Evolutionary conservation across 2,797 vertebrate species (phyloP), one percentile per base, ranked within the genome.

Genomic region (Enteromius anoplus): DNA sequence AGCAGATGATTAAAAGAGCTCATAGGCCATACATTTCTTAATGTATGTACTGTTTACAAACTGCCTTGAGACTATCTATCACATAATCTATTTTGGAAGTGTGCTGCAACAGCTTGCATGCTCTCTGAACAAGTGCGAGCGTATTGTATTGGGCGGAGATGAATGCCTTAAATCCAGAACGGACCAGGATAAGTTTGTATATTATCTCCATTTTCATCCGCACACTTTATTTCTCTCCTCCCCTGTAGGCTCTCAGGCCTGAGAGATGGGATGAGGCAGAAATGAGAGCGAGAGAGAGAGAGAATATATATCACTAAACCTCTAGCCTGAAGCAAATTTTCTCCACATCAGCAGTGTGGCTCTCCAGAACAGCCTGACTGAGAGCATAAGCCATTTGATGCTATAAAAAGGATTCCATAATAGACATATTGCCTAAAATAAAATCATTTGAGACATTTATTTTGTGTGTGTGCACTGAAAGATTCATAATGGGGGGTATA

Each of bases 101-200:
- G 84, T n/a, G n/a, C 75, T 77, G 81, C 81, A 76, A 73, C 71
- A 83, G 71, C 84, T 86, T 82, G 69, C 64, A 66, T 69, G 82
- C 83, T 85, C 84, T 85, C 83, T 23, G 79, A 85, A 71, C 78
- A 81, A 80, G 78, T 26, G 42, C 76, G 64, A 79, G 81, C 53
- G 64, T 84, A 86, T 87, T 87, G 85, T 82, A 88, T 84, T 60
- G 79, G 81, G 71, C 71, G 75, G 76, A 77, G 82, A 83, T 83
- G 82, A 87, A 87, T 87, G 86, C 76, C 66, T 84, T 72, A 81
- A 87, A 85, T 85, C 85, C 42, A 75, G 45, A 85, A 80, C 82
- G 85, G 84, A 83, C 77, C 80, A 72, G 79, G 58, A 79, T 85
- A 88, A 78, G 82, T 89, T 91, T 91, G 89, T 79, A 90, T 89